Evolutionary conservation across 1,140 invertebrate genomes (phyloP), one percentile per base, ranked within the genome.

Genomic region (Brachystomella parvula): DNA sequence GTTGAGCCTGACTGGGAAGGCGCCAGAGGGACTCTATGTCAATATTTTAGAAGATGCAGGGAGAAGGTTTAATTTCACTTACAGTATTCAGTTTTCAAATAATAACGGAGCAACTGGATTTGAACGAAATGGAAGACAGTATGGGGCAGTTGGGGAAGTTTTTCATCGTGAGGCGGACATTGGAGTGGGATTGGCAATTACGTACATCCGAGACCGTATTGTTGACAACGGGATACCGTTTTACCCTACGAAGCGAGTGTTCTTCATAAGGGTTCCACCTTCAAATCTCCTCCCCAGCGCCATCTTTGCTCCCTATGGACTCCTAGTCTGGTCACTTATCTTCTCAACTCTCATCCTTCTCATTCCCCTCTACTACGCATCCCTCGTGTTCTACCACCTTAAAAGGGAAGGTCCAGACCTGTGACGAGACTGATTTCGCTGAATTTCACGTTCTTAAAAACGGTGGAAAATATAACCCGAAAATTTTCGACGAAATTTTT

Each of bases 1-100:
- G n/a, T n/a, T n/a, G n/a, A n/a, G n/a, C n/a, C n/a, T n/a, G n/a
- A n/a, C 82, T 80, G n/a, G 79, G 75, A 26, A 81, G 75, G 24
- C 81, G 79, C 2, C 75, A 80, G 31, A 35, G 9, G 61, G 61
- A 17, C 44, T 63, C 28, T 63, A 63, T 29, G n/a, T 21, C 29
- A 12, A 35, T 2, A 63, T 63, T 31, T 47, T 63, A n/a, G 32
- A 26, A 19, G 61, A 39, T 3, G 17, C 29, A 21, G 29, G 31
- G n/a, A 19, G 21, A 3, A 56, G 21, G 30, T 21, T 44, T 6
- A 63, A 63, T 63, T 63, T 63, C 33, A 63, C 53, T 21, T 56
- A 15, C 21, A 56, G 12, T 12, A 28, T 56, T 56, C 53, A 24
- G 12, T 21, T 28, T 15, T 56, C 53, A 9, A 28, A 24, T 24